Evolutionary conservation across 2,113 vertebrate genomes (phyloP).

Genomic region (Rhinopomastus cyanomelas): DNA sequence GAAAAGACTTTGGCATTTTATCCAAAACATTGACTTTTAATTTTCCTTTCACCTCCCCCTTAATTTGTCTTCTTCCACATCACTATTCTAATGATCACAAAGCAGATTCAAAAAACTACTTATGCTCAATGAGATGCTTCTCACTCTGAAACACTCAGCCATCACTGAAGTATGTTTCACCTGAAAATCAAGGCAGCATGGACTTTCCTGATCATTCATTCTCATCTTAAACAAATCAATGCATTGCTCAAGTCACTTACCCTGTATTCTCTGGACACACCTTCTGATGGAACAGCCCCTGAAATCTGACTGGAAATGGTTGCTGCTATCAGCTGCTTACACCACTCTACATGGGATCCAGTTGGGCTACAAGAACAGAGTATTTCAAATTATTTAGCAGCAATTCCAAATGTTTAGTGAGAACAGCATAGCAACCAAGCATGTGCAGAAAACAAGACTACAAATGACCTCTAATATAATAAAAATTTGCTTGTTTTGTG

Average conservation of each 20-base stretch:
- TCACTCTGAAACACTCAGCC: neutral
- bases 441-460: neutral
- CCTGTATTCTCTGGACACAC: conserved; percentile 82
- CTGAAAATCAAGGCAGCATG: neutral
- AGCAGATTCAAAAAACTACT: neutral
- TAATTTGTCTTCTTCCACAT: neutral
- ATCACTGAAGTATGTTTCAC: neutral
- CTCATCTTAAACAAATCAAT: neutral
- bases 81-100: neutral
- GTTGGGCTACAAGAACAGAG: conserved; percentile 82
- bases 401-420: neutral
- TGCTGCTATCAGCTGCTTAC: conserved; percentile 98
- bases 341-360: conserved; percentile 97
- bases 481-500: neutral
- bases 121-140: neutral
- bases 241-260: conserved; percentile 71
- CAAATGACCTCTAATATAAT: neutral
- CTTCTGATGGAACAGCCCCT: conserved; percentile 78
- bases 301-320: conserved; percentile 96
- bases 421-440: neutral
- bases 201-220: neutral
- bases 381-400: neutral
- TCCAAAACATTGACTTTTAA: neutral
- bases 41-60: neutral
- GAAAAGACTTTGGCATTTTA: neutral